Conservation (phyloP, 2,888 invertebrate genomes). For the Osmoderma eremita region DNA sequence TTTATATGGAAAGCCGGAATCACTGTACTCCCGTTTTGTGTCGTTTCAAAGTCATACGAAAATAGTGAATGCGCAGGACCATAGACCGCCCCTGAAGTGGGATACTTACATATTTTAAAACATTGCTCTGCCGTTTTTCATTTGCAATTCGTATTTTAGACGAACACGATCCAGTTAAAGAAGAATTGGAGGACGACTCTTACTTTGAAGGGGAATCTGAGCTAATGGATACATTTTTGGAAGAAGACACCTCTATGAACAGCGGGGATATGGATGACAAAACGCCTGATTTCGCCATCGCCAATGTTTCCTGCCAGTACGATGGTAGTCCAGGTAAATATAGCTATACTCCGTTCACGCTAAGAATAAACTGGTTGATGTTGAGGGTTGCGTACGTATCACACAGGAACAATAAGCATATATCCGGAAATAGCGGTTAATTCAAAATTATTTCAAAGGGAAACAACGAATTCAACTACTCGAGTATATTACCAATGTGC, state of each 20-base stretch:
- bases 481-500: no score
- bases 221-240: slow-evolving; percentile 62
- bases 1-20: no score
- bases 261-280: slow-evolving; percentile 51
- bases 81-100: no score
- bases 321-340: slow-evolving; percentile 62
- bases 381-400: no score
- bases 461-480: no score
- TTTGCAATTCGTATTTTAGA: slow-evolving; percentile 22
- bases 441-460: no score
- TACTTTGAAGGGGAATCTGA: slow-evolving; percentile 62
- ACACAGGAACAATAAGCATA: no score
- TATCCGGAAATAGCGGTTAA: no score
- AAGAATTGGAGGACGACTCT: slow-evolving; percentile 59
- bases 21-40: neutral
- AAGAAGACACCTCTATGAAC: slow-evolving; percentile 60
- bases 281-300: slow-evolving; percentile 66
- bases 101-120: no score
- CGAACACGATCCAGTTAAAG: slow-evolving; percentile 50
- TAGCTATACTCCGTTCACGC: no score
- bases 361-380: no score
- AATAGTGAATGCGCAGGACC: no score
- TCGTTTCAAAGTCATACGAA: neutral
- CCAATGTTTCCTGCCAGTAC: slow-evolving; percentile 74
- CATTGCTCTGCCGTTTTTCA: neutral